Conservation (phyloP, 2,888 invertebrate species). For the Andrena hattorfiana region DNA sequence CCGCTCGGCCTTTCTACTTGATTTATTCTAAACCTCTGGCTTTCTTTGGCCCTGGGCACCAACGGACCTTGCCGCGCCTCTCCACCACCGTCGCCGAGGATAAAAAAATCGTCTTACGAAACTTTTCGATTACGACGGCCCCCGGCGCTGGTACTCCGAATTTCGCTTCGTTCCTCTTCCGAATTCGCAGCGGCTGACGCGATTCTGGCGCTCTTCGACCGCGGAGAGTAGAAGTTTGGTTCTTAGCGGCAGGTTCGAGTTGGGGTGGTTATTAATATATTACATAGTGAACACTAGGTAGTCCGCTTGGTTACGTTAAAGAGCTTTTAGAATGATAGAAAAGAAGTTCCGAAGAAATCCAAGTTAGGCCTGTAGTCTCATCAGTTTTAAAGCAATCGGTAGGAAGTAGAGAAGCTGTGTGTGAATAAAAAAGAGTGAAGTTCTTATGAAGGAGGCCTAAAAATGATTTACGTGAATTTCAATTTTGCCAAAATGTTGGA, state of each 20-base stretch:
- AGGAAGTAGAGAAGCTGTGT: too few relatives aligned
- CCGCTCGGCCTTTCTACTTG: slow-evolving; percentile 79
- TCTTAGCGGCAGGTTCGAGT: not conserved
- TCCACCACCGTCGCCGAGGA: not conserved
- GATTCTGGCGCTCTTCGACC: not conserved
- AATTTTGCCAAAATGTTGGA: not conserved
- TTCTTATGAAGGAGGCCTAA: not conserved
- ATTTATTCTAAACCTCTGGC: slow-evolving; percentile 77
- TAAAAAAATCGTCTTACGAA: slow-evolving; percentile 27
- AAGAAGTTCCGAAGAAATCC: too few relatives aligned
- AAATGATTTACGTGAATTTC: not conserved
- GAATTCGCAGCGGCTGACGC: not conserved
- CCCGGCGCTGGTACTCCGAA: not conserved
- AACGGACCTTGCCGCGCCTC: slow-evolving; percentile 17
- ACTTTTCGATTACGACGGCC: slow-evolving; percentile 18
- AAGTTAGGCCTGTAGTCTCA: too few relatives aligned
- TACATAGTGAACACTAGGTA: not conserved
- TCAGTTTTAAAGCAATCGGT: too few relatives aligned
- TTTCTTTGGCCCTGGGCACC: slow-evolving; percentile 40
- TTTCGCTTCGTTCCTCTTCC: not conserved
- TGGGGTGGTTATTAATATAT: not conserved
- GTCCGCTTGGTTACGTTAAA: not conserved
- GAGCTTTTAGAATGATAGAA: too few relatives aligned
- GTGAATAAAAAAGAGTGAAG: not conserved
- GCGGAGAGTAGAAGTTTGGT: not conserved